Conservation (phyloP, 2,888 invertebrate genomes). For the Troglohyphantes excavatus region DNA sequence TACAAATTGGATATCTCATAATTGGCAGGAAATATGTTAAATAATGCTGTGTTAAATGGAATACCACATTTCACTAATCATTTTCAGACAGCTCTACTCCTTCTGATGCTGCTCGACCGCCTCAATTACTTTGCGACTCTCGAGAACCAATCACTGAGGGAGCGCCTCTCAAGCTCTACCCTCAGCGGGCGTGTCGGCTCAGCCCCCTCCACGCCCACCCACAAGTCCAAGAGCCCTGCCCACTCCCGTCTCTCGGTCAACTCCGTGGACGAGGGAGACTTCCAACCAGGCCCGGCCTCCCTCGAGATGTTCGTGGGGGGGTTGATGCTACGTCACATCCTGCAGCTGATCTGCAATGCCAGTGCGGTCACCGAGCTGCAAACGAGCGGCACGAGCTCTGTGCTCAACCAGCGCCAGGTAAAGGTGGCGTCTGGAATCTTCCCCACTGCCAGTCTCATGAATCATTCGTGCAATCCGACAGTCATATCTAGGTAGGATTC, state of each 20-base stretch:
- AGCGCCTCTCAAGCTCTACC: conserved; percentile 57
- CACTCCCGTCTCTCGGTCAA: conserved; percentile 68
- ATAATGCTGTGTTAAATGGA: too few species aligned
- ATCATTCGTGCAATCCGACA: conserved; percentile 94
- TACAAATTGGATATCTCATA: too few species aligned
- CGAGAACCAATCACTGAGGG: conserved; percentile 61
- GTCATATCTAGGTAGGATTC: conserved; percentile 87
- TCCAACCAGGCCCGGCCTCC: conserved; percentile 37
- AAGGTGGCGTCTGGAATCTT: conserved; percentile 91
- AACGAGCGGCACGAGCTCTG: conserved; percentile 65
- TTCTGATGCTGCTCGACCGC: conserved; percentile 66
- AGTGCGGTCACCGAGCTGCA: conserved; percentile 86
- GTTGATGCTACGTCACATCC: conserved; percentile 88
- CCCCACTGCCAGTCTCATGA: conserved; percentile 93
- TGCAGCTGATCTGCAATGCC: conserved; percentile 91
- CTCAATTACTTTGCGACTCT: conserved; percentile 69
- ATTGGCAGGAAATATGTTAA: too few species aligned
- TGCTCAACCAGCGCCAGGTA: conserved; percentile 81
- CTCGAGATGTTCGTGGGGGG: conserved; percentile 85
- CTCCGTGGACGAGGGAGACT: conserved; percentile 57
- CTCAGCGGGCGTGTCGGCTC: conserved; percentile 48
- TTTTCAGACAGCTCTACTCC: conserved; percentile 67
- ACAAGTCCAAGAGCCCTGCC: conserved; percentile 75
- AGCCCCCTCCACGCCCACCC: conserved; percentile 76
- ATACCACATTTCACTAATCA: too few species aligned